Evolutionary conservation across 2,888 invertebrate species (phyloP).

Genomic region (Agriopis leucophaearia): DNA sequence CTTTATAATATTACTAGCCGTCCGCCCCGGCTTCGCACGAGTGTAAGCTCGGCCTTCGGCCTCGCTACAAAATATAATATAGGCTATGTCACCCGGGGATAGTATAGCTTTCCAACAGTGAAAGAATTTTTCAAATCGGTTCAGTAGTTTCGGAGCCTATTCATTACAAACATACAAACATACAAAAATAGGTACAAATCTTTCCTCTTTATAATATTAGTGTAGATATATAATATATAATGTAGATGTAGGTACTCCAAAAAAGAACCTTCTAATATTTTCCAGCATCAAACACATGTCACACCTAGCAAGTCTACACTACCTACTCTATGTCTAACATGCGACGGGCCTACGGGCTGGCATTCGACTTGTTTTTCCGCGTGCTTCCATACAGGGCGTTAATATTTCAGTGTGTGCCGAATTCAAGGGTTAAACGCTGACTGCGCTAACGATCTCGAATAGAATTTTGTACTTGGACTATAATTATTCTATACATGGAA

Average conservation of each 20-base stretch:
- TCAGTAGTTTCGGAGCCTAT: too few relatives aligned
- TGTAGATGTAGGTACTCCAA: background rate
- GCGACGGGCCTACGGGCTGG: slow-evolving; percentile 82
- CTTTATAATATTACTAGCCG: too few relatives aligned
- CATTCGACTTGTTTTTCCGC: slow-evolving; percentile 86
- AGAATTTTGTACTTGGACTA: slow-evolving; percentile 57
- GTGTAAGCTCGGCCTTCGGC: too few relatives aligned
- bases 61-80: too few relatives aligned
- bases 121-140: too few relatives aligned
- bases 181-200: too few relatives aligned
- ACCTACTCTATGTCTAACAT: slow-evolving; percentile 74
- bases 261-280: background rate
- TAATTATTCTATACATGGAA: background rate
- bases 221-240: too few relatives aligned
- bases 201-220: too few relatives aligned
- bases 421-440: slow-evolving; percentile 83
- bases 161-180: too few relatives aligned
- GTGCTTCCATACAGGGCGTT: slow-evolving; percentile 80
- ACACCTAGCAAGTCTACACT: slow-evolving; percentile 36
- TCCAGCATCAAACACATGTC: slow-evolving; percentile 17
- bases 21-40: too few relatives aligned
- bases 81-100: too few relatives aligned
- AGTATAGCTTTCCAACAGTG: too few relatives aligned
- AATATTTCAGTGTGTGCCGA: slow-evolving; percentile 83
- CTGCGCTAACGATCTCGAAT: slow-evolving; percentile 63